Conservation (phyloP, 1,140 invertebrate genomes). For the Choristoneura fumiferana region DNA sequence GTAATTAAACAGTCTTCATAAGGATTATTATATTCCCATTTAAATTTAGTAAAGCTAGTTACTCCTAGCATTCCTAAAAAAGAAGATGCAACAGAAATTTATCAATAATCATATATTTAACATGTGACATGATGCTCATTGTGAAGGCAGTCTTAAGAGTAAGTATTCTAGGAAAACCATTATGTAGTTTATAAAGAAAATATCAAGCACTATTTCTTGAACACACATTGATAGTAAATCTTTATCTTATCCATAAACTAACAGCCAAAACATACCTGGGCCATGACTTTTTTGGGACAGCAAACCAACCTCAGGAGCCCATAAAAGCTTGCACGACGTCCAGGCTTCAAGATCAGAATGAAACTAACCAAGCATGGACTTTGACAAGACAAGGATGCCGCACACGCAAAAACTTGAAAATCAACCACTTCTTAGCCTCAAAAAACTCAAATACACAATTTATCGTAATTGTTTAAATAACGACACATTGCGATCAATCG, state of each 20-base stretch:
- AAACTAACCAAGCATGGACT: slow-evolving; percentile 7
- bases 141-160: too few species aligned
- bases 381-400: slow-evolving; percentile 24
- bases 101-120: too few species aligned
- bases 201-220: background rate
- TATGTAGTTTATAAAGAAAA: too few species aligned
- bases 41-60: too few species aligned
- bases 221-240: slow-evolving; percentile 1
- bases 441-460: background rate
- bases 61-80: too few species aligned
- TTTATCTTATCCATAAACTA: background rate
- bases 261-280: background rate
- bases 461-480: background rate
- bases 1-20: too few species aligned
- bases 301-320: background rate
- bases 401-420: slow-evolving; percentile 25
- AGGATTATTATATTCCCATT: too few species aligned
- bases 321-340: background rate
- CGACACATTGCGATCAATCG: slow-evolving; percentile 13
- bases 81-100: too few species aligned
- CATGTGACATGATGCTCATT: too few species aligned
- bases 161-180: too few species aligned
- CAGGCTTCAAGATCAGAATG: background rate
- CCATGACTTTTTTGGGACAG: background rate
- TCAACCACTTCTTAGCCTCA: slow-evolving; percentile 10